Conservation (phyloP, 2,113 vertebrate genomes). For the Thermophis baileyi region DNA sequence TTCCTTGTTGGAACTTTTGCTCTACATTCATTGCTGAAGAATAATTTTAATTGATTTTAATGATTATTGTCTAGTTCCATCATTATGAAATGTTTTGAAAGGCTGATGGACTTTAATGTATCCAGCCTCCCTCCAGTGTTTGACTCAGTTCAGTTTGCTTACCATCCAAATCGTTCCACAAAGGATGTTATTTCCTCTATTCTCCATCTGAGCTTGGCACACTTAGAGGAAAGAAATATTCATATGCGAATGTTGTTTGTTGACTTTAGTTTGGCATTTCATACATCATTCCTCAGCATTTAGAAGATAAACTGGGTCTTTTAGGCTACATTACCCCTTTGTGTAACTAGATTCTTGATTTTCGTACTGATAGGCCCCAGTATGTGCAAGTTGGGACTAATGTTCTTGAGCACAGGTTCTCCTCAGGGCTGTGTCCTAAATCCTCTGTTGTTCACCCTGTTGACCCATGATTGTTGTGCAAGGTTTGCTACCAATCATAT, state of each 20-base stretch:
- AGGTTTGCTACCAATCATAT: no score
- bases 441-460: no score
- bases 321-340: not conserved
- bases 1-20: not conserved
- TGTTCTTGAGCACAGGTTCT: not conserved
- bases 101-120: no score
- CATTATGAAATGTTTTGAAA: no score
- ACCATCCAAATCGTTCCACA: no score
- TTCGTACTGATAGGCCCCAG: not conserved
- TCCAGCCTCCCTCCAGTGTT: no score
- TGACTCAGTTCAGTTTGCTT: no score
- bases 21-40: not conserved
- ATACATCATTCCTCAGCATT: not conserved
- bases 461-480: no score
- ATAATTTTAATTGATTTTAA: not conserved
- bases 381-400: not conserved
- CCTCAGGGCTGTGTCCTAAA: no score
- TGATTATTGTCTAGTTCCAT: no score
- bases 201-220: no score
- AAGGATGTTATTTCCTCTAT: no score
- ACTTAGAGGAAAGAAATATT: not conserved
- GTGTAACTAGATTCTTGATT: not conserved
- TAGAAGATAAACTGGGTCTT: not conserved
- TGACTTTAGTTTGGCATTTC: not conserved
- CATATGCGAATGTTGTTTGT: not conserved